Base-by-base conservation (phyloP, 2,113 vertebrate species). In the Austrofundulus limnaeus region DNA sequence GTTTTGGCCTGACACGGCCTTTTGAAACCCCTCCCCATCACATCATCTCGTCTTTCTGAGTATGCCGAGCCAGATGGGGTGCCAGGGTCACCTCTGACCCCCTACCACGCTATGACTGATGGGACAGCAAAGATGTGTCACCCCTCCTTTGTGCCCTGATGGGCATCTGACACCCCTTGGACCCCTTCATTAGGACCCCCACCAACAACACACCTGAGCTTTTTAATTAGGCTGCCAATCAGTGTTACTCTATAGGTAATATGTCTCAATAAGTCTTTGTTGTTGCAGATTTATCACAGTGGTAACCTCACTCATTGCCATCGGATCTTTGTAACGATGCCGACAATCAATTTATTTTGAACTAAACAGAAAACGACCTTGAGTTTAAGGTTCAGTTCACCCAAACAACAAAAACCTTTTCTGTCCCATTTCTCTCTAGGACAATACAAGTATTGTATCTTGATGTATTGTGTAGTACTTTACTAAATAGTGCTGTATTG, bases 31-130 rank as follows among this genome's bases (percentile, higher is more conserved):
- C 56, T 34, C 24, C 46, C 12, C 43, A 16, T 45, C 56, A 12
- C 57, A 68, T 55, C 58, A 45, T 66, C 65, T 74, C 55, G 47
- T 19, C 78, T 72, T 60, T 65, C 81, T 82, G 45, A 54, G 65
- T 51, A 63, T 69, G 61, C 77, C 55, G 82, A 86, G 75, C 84
- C 92, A 93, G 91, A 92, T 92, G 92, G 91, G 90, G 83, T 88
- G 85, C 91, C 78, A 87, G 71, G 80, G 80, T 92, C 90, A 92
- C 89, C 89, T 80, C 69, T 91, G 88, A 91, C 88, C 91, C 89
- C 85, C 81, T 42, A 41, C 80, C 2, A 57, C 66, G 47, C 66
- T 68, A 46, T 89, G 90, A 90, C 71, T 81, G 90, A 92, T 86
- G 87, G 83, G 74, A 72, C 64, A 51, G 75, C 76, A 62, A 74